Evolutionary conservation across 2,888 invertebrate genomes (phyloP).

Genomic region (Rutpela maculata): DNA sequence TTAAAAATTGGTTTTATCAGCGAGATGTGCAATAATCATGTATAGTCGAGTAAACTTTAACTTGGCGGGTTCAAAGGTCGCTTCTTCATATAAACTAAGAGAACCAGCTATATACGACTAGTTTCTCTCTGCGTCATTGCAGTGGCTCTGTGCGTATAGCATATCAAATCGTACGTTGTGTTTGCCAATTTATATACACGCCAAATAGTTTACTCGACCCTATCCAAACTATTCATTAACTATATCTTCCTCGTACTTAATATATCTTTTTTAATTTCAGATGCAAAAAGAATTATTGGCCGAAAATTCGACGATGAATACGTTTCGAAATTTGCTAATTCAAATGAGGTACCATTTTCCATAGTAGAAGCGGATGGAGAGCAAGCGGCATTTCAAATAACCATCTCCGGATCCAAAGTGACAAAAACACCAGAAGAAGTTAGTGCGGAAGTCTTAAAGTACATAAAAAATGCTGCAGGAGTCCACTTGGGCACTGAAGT

Average conservation of each 20-base stretch:
- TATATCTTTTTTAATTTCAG: constrained; percentile 8
- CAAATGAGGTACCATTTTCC: neutral
- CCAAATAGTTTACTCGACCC: too few relatives aligned
- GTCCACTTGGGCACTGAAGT: constrained; percentile 44
- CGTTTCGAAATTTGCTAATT: neutral
- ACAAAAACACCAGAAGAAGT: constrained; percentile 50
- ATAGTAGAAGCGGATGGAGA: neutral
- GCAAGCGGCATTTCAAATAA: constrained; percentile 17
- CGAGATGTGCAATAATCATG: too few relatives aligned
- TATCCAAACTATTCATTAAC: too few relatives aligned
- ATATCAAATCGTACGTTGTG: too few relatives aligned
- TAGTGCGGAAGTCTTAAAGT: constrained; percentile 52
- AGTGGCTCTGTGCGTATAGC: too few relatives aligned
- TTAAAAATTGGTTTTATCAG: too few relatives aligned
- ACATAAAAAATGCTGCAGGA: constrained; percentile 44
- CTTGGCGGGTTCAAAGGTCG: too few relatives aligned
- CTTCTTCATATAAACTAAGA: too few relatives aligned
- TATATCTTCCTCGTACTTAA: neutral
- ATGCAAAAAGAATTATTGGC: constrained; percentile 32
- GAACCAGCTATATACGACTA: too few relatives aligned
- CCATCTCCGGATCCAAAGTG: neutral
- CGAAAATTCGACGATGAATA: constrained; percentile 21
- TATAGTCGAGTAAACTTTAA: too few relatives aligned
- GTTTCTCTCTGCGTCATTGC: too few relatives aligned
- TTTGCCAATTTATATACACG: too few relatives aligned